These are phyloP conservation scores for Sepioteuthis lessoniana DNA, from an alignment of 2,888 invertebrate genomes.

Conservation along the genomic window DNA sequence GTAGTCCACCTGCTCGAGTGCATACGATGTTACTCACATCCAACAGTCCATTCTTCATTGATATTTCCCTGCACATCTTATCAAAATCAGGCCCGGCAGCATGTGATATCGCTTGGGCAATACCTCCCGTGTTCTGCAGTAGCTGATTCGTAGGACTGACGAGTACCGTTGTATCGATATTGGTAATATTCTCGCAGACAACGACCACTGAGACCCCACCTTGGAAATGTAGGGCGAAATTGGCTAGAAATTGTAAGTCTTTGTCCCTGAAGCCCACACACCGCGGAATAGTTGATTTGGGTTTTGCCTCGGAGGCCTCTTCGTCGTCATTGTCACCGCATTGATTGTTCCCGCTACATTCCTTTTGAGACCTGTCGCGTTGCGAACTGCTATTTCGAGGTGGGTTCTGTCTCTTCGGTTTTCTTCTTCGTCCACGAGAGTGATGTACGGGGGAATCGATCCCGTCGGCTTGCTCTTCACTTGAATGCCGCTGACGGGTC, in stretches of 20 bases:
- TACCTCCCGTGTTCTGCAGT: constrained; percentile 39
- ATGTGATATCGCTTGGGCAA: constrained; percentile 39
- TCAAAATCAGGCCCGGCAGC: constrained; percentile 38
- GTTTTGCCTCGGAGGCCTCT: neutral
- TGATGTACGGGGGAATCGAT: constrained; percentile 1
- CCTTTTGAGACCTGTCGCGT: neutral
- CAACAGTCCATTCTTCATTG: constrained; percentile 39
- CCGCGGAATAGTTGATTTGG: neutral
- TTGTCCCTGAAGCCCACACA: constrained; percentile 37
- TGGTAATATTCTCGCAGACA: constrained; percentile 14
- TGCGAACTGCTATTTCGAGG: neutral
- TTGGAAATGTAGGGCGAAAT: neutral
- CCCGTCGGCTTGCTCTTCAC: neutral
- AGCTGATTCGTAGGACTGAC: constrained; percentile 39
- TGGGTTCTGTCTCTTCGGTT: constrained; percentile 24
- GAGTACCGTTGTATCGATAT: constrained; percentile 34
- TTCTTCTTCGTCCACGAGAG: neutral
- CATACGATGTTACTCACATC: constrained; percentile 38
- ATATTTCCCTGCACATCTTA: constrained; percentile 44
- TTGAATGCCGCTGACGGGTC: neutral
- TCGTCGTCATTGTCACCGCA: constrained; percentile 1
- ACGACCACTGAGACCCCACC: constrained; percentile 24
- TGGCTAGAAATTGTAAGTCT: neutral
- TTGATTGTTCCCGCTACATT: neutral
- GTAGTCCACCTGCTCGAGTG: constrained; percentile 41